Evolutionary conservation across 2,888 invertebrate species (phyloP).

Genomic region (Plagiodera versicolora): DNA sequence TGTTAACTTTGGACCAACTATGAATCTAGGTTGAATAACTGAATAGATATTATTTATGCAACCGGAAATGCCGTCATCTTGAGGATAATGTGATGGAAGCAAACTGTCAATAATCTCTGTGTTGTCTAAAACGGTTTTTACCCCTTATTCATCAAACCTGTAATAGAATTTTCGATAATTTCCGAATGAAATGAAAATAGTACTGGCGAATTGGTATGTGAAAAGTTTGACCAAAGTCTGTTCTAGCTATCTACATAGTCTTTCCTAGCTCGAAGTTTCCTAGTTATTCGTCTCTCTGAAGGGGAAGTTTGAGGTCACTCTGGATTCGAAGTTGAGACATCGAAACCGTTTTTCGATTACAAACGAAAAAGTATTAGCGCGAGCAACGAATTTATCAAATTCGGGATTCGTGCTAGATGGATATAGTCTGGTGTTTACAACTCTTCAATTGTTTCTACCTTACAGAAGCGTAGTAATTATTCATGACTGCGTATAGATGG

Average conservation of each 20-base stretch:
- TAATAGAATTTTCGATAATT: slow-evolving; percentile 5
- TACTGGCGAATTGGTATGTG: slow-evolving; percentile 23
- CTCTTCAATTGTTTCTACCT: too few relatives aligned
- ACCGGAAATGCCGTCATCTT: too few relatives aligned
- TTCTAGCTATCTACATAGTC: slow-evolving; percentile 36
- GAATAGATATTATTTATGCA: too few relatives aligned
- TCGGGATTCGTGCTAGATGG: too few relatives aligned
- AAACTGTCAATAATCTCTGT: too few relatives aligned
- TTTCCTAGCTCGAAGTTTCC: slow-evolving; percentile 36
- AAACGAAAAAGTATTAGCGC: neutral
- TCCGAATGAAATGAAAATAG: slow-evolving; percentile 23
- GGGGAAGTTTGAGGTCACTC: slow-evolving; percentile 3
- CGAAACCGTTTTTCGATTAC: neutral
- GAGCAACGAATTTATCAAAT: neutral
- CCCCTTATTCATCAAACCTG: slow-evolving; percentile 6
- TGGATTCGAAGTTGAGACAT: neutral
- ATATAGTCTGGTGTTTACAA: too few relatives aligned
- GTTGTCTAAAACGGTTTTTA: neutral
- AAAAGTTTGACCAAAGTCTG: slow-evolving; percentile 39
- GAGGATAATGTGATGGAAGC: too few relatives aligned
- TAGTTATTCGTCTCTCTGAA: slow-evolving; percentile 31
- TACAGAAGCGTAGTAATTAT: too few relatives aligned
- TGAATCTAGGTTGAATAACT: too few relatives aligned
- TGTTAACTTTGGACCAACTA: too few relatives aligned
- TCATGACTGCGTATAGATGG: too few relatives aligned